These are phyloP conservation scores for Theodoxus fluviatilis DNA, from an alignment of 2,888 invertebrate species.

Conservation along the genomic window DNA sequence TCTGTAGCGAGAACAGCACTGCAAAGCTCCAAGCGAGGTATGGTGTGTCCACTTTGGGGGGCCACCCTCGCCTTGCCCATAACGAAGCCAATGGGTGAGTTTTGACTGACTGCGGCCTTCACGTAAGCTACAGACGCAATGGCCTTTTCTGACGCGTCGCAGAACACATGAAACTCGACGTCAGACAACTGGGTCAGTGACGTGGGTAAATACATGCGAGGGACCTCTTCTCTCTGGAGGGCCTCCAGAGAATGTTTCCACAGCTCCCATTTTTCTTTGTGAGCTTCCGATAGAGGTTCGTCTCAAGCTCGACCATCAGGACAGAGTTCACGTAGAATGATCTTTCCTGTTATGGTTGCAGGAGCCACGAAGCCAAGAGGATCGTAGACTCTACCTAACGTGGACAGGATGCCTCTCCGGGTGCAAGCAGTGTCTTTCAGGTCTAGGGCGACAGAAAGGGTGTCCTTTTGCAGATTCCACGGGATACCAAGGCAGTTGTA, in stretches of 20 bases:
- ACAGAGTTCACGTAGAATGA: constrained; percentile 15
- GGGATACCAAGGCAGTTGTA: constrained; percentile 26
- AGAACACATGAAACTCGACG: constrained; percentile 27
- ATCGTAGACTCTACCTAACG: constrained; percentile 26
- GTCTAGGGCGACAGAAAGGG: background rate
- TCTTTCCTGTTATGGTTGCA: constrained; percentile 18
- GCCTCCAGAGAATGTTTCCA: constrained; percentile 19
- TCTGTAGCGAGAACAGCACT: constrained; percentile 26
- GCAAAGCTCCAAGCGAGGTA: constrained; percentile 31
- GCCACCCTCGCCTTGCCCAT: constrained; percentile 29
- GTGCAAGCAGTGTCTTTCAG: constrained; percentile 20
- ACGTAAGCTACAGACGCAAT: constrained; percentile 28
- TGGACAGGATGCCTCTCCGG: constrained; percentile 24
- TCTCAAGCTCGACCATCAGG: background rate
- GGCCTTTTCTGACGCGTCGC: constrained; percentile 32
- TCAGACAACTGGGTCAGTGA: background rate
- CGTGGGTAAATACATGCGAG: constrained; percentile 24
- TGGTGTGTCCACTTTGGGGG: constrained; percentile 30
- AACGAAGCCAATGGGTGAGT: constrained; percentile 12
- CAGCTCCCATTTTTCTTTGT: constrained; percentile 11
- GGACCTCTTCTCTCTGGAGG: constrained; percentile 15
- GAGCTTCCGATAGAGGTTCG: background rate
- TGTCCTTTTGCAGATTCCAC: constrained; percentile 24
- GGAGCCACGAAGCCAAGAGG: constrained; percentile 26
- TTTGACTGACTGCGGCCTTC: background rate